Base-by-base conservation (phyloP, 23 tunicate genomes). In the Trididemnum nubilum region DNA sequence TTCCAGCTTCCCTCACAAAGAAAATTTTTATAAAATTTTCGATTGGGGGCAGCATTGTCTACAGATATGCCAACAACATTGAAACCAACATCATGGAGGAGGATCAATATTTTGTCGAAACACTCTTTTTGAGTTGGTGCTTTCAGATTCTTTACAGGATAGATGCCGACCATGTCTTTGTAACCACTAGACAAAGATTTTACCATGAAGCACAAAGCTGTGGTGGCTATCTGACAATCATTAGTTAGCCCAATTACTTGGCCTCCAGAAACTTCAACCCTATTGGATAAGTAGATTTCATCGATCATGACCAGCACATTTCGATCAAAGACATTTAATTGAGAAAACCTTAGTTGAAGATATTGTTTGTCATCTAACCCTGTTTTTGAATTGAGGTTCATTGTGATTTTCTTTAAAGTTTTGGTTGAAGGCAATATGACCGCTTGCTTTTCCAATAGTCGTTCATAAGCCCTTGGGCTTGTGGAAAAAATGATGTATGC, bases 1-100 rank as follows among this genome's bases (percentile, higher is more conserved):
- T 69, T 69, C 74, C 36, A 69, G 37, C 22, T 69, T 69, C 74
- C 74, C 19, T 69, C 74, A 33, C 74, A 69, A 69, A 69, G 74
- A 69, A 69, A 33, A 69, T 69, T 22, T 69, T 69, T 69, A 7
- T 69, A 69, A 69, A 69, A 69, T 37, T 69, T 69, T 12, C 74
- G 22, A 37, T 69, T 69, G 12, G 74, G 37, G 5, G 74, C 74
- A 69, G 74, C 74, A 33, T 69, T 69, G 37, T 69, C 74, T 29
- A 69, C 74, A 12, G 74, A 69, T 69, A 69, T 33, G 22, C 39
- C 74, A 29, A 33, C 25, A 29, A 69, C 74, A 69, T 69, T 69
- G n/a, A 69, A 69, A 3, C 38, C 21, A 69, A 69, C 74, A 28
- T 69, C 74, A 30, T 69, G 36, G 22, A 29, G 74, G 7, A 69